phyloP scores from a whole-genome alignment of 2,113 vertebrate species.

The Daubentonia madagascariensis region DNA sequence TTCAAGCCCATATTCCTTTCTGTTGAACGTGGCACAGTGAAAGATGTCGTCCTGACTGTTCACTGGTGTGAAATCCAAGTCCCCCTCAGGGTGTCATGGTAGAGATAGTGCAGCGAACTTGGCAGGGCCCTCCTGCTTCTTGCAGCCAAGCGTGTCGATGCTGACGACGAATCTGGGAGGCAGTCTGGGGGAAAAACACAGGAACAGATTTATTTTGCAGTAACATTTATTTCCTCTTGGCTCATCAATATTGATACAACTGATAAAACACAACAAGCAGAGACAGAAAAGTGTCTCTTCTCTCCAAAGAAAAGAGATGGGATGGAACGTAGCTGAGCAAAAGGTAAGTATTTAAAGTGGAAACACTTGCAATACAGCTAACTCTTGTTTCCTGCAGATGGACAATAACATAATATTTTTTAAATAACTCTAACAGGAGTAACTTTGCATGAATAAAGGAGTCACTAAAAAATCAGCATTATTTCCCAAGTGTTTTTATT shows the following conservation, averaged over 20 bases:
- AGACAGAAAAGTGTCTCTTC: constrained; percentile 30
- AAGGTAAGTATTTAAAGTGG: background rate
- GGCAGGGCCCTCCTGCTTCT: background rate
- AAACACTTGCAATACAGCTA: background rate
- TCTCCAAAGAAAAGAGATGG: constrained; percentile 1
- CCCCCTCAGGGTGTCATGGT: background rate
- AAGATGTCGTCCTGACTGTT: background rate
- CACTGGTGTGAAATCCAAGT: background rate
- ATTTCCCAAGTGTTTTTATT: background rate
- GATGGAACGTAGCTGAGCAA: constrained; percentile 22
- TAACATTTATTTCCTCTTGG: constrained; percentile 15
- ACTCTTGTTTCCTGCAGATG: background rate
- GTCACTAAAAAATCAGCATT: background rate
- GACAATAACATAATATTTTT: background rate
- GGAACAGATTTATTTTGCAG: constrained; percentile 49
- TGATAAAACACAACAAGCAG: constrained; percentile 39
- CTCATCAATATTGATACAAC: constrained; percentile 49
- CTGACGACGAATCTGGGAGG: constrained; percentile 44
- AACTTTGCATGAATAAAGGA: background rate
- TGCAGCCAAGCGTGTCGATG: constrained; percentile 45
- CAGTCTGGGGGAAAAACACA: background rate
- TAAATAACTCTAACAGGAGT: background rate
- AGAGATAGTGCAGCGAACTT: background rate
- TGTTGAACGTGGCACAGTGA: background rate
- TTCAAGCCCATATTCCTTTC: background rate